A percentile compares a stretch with the other conserved stretches of the same genome.
phyloP scores from a whole-genome alignment of 2,797 vertebrate genomes.

The Aplochiton taeniatus region DNA sequence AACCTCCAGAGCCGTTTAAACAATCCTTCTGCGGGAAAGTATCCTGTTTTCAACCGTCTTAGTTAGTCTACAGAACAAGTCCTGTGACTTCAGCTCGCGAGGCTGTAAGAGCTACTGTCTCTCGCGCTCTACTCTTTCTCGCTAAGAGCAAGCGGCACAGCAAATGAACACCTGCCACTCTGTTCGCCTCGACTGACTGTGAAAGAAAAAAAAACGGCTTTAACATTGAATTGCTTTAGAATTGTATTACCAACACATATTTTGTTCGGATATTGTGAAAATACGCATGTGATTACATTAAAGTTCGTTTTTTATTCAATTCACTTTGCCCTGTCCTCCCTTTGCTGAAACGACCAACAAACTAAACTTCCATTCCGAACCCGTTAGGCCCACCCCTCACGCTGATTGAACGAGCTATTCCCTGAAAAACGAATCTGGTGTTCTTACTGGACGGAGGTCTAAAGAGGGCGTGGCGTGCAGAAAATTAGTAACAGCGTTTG shows the following conservation, averaged over 20 bases:
- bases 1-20: too few species aligned
- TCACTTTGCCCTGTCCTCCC: conserved; percentile 3
- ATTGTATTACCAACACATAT: too few species aligned
- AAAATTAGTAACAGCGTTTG: background rate
- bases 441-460: conserved; percentile 49
- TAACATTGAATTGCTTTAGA: too few species aligned
- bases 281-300: too few species aligned
- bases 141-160: conserved; percentile 32
- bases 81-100: background rate
- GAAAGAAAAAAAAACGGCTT: background rate
- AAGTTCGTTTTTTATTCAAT: too few species aligned
- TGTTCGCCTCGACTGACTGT: conserved; percentile 18
- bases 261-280: too few species aligned
- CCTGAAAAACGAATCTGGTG: conserved; percentile 9
- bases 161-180: conserved; percentile 68
- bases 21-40: too few species aligned
- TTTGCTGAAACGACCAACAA: conserved; percentile 46
- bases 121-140: conserved; percentile 3
- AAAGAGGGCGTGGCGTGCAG: conserved; percentile 20
- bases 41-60: too few species aligned
- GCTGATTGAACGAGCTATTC: conserved; percentile 55
- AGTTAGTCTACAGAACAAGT: too few species aligned
- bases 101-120: conserved; percentile 39
- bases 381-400: conserved; percentile 45
- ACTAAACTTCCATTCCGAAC: conserved; percentile 69